A percentile compares a stretch with the other conserved stretches of the same genome.
These are phyloP conservation scores for Catagonus wagneri DNA, from an alignment of 2,113 vertebrate species.

Conservation along the genomic window DNA sequence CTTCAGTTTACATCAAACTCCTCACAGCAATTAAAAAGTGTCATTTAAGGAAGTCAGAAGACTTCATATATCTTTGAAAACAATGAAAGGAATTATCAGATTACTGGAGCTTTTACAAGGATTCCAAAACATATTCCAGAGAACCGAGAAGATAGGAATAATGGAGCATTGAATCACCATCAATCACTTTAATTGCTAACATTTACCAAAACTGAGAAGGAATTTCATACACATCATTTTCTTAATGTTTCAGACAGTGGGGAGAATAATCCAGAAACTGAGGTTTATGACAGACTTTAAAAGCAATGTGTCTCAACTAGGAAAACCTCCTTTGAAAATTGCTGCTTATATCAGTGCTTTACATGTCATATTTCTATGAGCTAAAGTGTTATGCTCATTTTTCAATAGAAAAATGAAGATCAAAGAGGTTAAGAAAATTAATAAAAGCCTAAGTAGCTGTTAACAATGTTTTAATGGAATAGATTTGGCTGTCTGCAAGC, in stretches of 20 bases:
- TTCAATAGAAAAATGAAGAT: conserved; percentile 17
- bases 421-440: not conserved
- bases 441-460: not conserved
- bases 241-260: not conserved
- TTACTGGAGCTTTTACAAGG: not conserved
- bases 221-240: not conserved
- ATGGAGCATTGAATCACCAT: not conserved
- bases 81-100: not conserved
- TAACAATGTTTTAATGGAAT: not conserved
- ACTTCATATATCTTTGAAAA: conserved; percentile 28
- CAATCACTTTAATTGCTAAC: conserved; percentile 4
- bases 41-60: not conserved
- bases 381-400: not conserved
- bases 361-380: not conserved
- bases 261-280: not conserved
- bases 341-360: not conserved
- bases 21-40: not conserved
- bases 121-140: conserved; percentile 2
- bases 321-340: conserved; percentile 26
- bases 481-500: not conserved
- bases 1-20: conserved; percentile 29
- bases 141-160: not conserved
- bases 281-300: not conserved
- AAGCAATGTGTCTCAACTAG: not conserved
- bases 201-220: not conserved